Evolutionary conservation across 2,888 invertebrate species (phyloP), one percentile per base, ranked within the genome.

Genomic region (Ctenicera cuprea): DNA sequence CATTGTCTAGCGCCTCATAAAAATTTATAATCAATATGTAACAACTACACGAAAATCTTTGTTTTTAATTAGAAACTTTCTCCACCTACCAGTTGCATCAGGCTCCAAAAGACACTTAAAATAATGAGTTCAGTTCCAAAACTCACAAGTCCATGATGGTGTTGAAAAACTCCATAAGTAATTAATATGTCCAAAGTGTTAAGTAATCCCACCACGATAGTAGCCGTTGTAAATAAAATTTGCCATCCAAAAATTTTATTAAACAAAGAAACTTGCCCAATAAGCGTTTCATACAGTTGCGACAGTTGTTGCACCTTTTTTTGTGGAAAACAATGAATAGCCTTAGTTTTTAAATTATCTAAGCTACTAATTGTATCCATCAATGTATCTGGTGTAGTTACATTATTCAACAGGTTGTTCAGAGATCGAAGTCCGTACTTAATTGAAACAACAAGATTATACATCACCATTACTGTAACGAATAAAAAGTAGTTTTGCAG

Each of bases 171-270:
- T 16, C 16, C 37, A 33, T 33, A 57, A 1, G n/a, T 8, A 30
- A 41, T 18, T 14, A 61, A 14, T n/a, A 61, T 41, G 11, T 61
- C 41, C 20, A 61, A 43, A 5, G 61, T 41, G 22, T 61, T 41
- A 3, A 61, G n/a, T 9, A 61, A 11, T 22, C 41, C 61, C 4
- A 20, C n/a, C 2, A 41, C 26, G 3, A 22, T 41, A 8, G 41
- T 41, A 1, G 61, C 61, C 20, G 22, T 61, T 20, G n/a, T 61
- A 22, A 61, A 43, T 18, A 61, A 22, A n/a, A 61, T 61, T 20
- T 61, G 61, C 61, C 61, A 61, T 18, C 61, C 61, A 22, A 61
- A 61, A 22, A 61, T 20, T 38, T 41, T 30, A 26, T 61, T 61
- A 20, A 61, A 61, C 16, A 38, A 22, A n/a, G 5, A 0, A 43